Conservation (phyloP, 2,888 invertebrate genomes). For the Phlogophora meticulosa region DNA sequence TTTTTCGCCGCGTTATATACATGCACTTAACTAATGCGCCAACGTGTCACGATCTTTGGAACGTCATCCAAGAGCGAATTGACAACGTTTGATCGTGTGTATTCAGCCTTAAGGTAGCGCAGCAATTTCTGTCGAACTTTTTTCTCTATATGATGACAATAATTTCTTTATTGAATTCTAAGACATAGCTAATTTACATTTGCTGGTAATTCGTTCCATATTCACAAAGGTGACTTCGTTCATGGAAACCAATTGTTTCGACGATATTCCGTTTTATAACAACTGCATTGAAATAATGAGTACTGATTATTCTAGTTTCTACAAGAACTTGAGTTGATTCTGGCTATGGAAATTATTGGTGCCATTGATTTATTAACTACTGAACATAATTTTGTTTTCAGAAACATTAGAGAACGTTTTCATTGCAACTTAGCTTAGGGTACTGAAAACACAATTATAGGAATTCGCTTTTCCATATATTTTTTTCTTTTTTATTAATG, state of each 20-base stretch:
- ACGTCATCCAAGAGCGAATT: background rate
- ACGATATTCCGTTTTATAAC: background rate
- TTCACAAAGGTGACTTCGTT: constrained; percentile 4
- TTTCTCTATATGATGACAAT: background rate
- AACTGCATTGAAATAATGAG: background rate
- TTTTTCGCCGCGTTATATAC: no score
- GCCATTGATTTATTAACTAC: background rate
- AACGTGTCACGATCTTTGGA: background rate
- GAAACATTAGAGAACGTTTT: background rate
- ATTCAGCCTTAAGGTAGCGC: background rate
- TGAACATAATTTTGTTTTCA: background rate
- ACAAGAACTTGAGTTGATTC: background rate
- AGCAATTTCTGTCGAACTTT: background rate
- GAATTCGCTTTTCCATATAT: no score
- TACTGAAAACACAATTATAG: background rate
- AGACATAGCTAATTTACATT: constrained; percentile 2
- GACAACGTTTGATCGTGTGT: background rate
- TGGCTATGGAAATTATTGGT: background rate
- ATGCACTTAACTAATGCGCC: no score
- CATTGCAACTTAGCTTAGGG: background rate
- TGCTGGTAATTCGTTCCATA: constrained; percentile 3
- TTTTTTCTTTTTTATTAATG: no score
- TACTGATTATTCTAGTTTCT: background rate
- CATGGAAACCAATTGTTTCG: constrained; percentile 1
- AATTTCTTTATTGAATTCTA: background rate